Conservation (phyloP, 2,113 vertebrate genomes). For the Chrysemys picta region DNA sequence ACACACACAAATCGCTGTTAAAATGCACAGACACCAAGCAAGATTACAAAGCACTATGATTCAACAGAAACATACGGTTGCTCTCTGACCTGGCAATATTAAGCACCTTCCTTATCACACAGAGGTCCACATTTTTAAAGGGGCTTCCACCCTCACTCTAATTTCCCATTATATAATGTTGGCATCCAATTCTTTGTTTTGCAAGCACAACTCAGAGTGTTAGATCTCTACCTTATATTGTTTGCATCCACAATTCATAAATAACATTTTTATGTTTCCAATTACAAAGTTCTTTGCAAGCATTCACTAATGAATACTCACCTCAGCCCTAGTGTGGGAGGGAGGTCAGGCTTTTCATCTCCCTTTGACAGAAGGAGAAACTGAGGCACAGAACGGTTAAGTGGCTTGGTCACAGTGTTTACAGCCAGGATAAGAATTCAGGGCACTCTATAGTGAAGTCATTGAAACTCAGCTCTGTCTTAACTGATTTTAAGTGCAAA, state of each 20-base stretch:
- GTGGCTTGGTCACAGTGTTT: background rate
- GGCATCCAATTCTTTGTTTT: background rate
- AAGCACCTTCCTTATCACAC: background rate
- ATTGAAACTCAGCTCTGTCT: background rate
- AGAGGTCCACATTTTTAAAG: accelerated
- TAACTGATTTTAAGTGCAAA: background rate
- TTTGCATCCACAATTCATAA: background rate
- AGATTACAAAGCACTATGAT: background rate
- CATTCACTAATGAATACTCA: background rate
- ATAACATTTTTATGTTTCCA: accelerated
- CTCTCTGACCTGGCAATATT: background rate
- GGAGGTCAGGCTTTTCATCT: accelerated
- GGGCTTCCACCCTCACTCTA: background rate
- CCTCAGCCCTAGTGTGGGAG: background rate
- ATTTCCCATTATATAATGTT: background rate
- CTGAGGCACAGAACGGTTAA: background rate
- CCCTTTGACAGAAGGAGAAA: background rate
- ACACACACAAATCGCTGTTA: background rate
- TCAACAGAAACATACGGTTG: background rate
- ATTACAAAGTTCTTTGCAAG: background rate
- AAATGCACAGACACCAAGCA: background rate
- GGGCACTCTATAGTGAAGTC: accelerated
- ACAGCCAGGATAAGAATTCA: background rate
- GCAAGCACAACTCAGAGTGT: background rate
- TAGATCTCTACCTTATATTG: background rate